Base-by-base conservation (phyloP, 2,797 vertebrate genomes). In the Halcyon badia region DNA sequence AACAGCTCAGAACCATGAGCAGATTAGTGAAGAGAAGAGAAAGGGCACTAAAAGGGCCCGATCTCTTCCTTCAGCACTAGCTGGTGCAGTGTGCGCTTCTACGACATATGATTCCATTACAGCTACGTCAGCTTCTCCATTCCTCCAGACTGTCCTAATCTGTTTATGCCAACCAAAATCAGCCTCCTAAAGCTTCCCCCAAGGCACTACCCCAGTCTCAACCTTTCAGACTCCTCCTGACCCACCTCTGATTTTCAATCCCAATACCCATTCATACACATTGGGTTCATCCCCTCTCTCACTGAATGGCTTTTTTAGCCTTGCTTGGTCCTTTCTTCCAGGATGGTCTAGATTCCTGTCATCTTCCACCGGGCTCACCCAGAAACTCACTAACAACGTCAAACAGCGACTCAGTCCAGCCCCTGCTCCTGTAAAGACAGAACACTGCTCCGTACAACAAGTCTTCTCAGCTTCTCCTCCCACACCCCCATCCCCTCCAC, bases 21-120 rank as follows among this genome's bases (percentile, higher is more conserved):
- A 66, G 18, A 1, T 71, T 52, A 78, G 35, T 0, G 15, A 56
- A 39, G 57, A 73, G 81, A n/a, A 57, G 58, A 28, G 62, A 41
- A 28, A 72, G 37, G 56, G 30, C 24, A 30, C 44, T 30, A 6
- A 56, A 28, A 56, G 8, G 49, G n/a, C 52, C 30, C 1, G 0
- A 2, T 2, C 41, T 39, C 28, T 16, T 9, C 25, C 42, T 58
- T 44, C 26, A 73, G 37, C 75, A 3, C 46, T 6, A 70, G 22
- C 46, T 66, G 75, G 30, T n/a, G 42, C 75, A 66, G 52, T 0
- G 11, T 26, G 37, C 0, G 2, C 37, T 54, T 30, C 52, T 39
- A 11, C 5, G 4, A 0, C 30, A 10, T 3, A 30, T 13, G 17
- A 17, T 4, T 49, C 49, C 52, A 33, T 14, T 41, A 5, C 11